Evolutionary conservation across 2,797 vertebrate species (phyloP), one percentile per base, ranked within the genome.

Genomic region (Limnodromus scolopaceus): DNA sequence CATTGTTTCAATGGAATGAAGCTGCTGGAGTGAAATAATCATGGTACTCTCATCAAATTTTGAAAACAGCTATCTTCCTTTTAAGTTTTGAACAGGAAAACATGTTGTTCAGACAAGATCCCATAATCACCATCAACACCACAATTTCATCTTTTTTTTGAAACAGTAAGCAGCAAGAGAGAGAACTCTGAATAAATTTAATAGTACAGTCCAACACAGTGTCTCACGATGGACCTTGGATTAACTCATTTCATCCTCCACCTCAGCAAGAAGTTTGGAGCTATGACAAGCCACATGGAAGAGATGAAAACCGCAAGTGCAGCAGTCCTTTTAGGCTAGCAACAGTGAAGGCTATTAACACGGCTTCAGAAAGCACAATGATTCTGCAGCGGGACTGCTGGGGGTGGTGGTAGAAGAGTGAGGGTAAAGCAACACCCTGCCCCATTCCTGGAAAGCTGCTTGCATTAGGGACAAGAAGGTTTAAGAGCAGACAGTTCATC

Each of bases 21-120:
- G 32, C 12, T 85, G 27, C 8, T 78, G 61, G 14, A 83, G 49
- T 78, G 69, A 94, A 95, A 89, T 89, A 92, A 93, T 86, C 28
- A 68, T 13, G 41, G 53, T 46, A 89, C 27, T 27, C 53, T 49
- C 48, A 51, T 79, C 23, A 64, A 14, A 77, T 41, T 85, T 85
- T 95, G 71, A 95, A 97, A 97, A 96, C 45, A 92, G 22, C 34
- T 69, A 69, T 79, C 72, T 87, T 93, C 30, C 19, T 80, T 96
- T 86, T 69, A 71, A 46, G 48, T 70, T 91, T 49, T 72, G 27
- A 89, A 64, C n/a, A 58, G 36, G 34, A 93, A 94, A 95, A 76
- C 14, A 18, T 9, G 8, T 28, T 84, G 30, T 75, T 87, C 46
- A 89, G 60, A 43, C 34, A 74, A 80, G 28, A 88, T 57, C 32